These are phyloP conservation scores for Apodemus agrarius DNA, from an alignment of 2,797 vertebrate species.

Conservation along the genomic window DNA sequence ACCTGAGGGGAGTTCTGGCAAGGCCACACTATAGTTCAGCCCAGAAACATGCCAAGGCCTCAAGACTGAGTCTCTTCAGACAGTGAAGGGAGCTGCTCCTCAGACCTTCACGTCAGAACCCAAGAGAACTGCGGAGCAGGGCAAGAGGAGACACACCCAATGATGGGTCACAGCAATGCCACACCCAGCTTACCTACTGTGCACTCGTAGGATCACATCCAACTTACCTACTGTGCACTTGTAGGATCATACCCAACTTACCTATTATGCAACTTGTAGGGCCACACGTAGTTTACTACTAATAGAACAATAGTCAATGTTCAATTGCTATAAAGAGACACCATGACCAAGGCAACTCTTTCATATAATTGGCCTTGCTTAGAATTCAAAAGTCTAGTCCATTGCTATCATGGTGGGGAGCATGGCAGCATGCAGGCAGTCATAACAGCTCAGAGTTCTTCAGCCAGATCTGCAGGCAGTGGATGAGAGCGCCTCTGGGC, in stretches of 20 bases:
- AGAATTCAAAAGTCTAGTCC: background rate
- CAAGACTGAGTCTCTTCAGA: background rate
- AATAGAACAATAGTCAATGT: background rate
- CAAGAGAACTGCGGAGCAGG: background rate
- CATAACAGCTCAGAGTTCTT: background rate
- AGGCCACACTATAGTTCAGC: background rate
- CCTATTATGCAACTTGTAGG: background rate
- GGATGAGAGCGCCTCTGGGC: background rate
- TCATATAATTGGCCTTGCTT: background rate
- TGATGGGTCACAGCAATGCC: background rate
- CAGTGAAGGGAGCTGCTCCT: background rate
- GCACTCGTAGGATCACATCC: rapidly evolving
- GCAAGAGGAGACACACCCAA: rapidly evolving
- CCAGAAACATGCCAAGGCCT: background rate
- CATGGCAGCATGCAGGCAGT: background rate
- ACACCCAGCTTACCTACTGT: background rate
- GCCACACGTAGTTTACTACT: background rate
- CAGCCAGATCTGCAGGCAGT: background rate
- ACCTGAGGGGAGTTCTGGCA: background rate
- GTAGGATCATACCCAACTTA: rapidly evolving
- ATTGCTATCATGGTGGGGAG: no score
- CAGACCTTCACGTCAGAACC: background rate
- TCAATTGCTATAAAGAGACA: background rate
- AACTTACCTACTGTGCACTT: background rate
- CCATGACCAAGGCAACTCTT: background rate